Conservation (phyloP, 1,140 invertebrate species). For the Heliconius congener region DNA sequence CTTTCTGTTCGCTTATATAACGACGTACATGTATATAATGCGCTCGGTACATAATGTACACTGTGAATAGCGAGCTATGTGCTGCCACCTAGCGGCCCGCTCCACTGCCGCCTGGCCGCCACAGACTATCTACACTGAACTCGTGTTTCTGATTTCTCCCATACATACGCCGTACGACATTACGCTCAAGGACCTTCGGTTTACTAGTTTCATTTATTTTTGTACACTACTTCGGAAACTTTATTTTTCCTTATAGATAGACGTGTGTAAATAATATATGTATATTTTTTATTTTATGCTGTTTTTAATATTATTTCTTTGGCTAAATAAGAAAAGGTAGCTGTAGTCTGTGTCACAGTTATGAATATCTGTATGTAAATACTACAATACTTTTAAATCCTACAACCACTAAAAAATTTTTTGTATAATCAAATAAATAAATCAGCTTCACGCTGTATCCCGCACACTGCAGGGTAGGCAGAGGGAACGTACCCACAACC, state of each 20-base stretch:
- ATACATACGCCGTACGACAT: conserved; percentile 40
- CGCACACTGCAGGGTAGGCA: no score
- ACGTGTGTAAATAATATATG: conserved; percentile 13
- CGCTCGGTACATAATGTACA: conserved; percentile 75
- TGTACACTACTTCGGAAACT: conserved; percentile 36
- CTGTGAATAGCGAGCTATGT: conserved; percentile 75
- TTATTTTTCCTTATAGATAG: conserved; percentile 35
- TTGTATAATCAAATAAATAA: no score
- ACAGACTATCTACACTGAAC: conserved; percentile 58
- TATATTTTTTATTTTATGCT: neutral
- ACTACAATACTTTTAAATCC: no score
- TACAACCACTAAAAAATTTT: neutral
- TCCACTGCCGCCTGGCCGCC: conserved; percentile 56
- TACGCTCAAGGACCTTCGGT: conserved; percentile 53
- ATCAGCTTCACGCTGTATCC: no score
- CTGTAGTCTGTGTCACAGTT: neutral
- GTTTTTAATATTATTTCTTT: neutral
- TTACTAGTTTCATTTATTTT: conserved; percentile 44
- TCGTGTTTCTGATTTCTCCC: conserved; percentile 61
- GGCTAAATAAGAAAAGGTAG: neutral
- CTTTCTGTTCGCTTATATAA: conserved; percentile 82
- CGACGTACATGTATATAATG: conserved; percentile 70
- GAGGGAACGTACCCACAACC: no score
- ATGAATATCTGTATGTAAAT: neutral
- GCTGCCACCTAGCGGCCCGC: conserved; percentile 76